Base-by-base conservation (phyloP, 1,140 invertebrate species). In the Microplitis demolitor region DNA sequence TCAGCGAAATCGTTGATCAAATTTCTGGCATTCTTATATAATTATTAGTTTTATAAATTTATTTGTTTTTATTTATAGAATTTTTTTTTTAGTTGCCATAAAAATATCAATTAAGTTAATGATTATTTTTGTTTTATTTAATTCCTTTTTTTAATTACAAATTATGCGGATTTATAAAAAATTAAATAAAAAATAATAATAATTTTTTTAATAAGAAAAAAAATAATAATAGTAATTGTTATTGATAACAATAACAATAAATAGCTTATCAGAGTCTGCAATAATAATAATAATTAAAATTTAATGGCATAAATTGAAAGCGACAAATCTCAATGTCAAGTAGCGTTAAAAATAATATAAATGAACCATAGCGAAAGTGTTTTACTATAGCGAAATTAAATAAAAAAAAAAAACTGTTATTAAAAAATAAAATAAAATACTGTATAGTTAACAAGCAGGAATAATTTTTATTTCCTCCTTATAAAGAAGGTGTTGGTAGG, bases 211-310 rank as follows among this genome's bases (percentile, higher is more conserved):
- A n/a, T 58, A 58, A 58, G 31, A 58, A 50, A 66, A 66, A 24
- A 35, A 64, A 64, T 64, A 63, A 63, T 33, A 24, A 24, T 24
- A 24, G 2, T 56, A 14, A 56, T 56, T 14, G n/a, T 56, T 56
- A 56, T 64, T 64, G 31, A 16, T 53, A 53, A 33, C 50, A 67
- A 67, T 54, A 54, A 35, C 33, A 62, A 31, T 62, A 31, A 62
- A 45, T 9, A 9, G 39, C 39, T 45, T 45, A 45, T 45, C 39
- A 35, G 33, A 31, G 31, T 53, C n/a, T 16, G 54, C 13, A 33
- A 31, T 16, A 66, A 37, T 66, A 66, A 66, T 51, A 5, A 39
- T 51, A 45, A 45, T 45, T 3, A 45, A 45, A 9, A 45, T 45
- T 45, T 9, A 45, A 9, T 45, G 2, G 39, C 39, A 9, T 45